phyloP scores from a whole-genome alignment of 2,113 vertebrate genomes.

The Ctenodactylus gundi region DNA sequence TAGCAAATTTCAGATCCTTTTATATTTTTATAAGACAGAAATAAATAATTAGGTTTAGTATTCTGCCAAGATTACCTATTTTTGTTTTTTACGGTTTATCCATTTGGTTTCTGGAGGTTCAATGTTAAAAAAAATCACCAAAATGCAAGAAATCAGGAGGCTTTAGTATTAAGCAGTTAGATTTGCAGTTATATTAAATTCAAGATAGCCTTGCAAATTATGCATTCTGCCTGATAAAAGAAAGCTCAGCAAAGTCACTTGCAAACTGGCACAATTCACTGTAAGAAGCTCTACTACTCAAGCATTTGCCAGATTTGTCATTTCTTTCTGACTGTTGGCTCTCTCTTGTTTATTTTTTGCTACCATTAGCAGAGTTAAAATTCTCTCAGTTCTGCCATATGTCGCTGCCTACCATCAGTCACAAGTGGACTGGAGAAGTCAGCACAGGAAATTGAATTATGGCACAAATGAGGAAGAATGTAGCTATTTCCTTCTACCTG shows the following conservation, averaged over 20 bases:
- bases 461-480: slow-evolving; percentile 56
- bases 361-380: slow-evolving; percentile 52
- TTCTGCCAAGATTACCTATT: slow-evolving; percentile 46
- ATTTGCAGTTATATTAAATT: slow-evolving; percentile 68
- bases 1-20: background rate
- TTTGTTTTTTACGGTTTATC: slow-evolving; percentile 12
- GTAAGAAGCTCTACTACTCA: slow-evolving; percentile 57
- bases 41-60: slow-evolving; percentile 66
- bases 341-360: slow-evolving; percentile 56
- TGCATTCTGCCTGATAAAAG: slow-evolving; percentile 54
- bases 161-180: slow-evolving; percentile 58
- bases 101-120: slow-evolving; percentile 19
- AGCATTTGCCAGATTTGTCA: slow-evolving; percentile 56
- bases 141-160: slow-evolving; percentile 53
- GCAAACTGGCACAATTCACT: slow-evolving; percentile 53
- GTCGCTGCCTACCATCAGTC: slow-evolving; percentile 12
- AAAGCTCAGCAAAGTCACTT: slow-evolving; percentile 3
- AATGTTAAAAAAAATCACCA: slow-evolving; percentile 58
- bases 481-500: slow-evolving; percentile 19
- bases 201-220: slow-evolving; percentile 58
- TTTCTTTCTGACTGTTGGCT: slow-evolving; percentile 51
- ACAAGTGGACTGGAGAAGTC: slow-evolving; percentile 27
- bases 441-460: slow-evolving; percentile 66
- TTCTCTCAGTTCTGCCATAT: slow-evolving; percentile 55
- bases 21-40: background rate